Percentiles rank a stretch among this genome's conserved stretches.
Evolutionary conservation across 2,888 invertebrate species (phyloP).

Genomic region (Lysandra coridon): DNA sequence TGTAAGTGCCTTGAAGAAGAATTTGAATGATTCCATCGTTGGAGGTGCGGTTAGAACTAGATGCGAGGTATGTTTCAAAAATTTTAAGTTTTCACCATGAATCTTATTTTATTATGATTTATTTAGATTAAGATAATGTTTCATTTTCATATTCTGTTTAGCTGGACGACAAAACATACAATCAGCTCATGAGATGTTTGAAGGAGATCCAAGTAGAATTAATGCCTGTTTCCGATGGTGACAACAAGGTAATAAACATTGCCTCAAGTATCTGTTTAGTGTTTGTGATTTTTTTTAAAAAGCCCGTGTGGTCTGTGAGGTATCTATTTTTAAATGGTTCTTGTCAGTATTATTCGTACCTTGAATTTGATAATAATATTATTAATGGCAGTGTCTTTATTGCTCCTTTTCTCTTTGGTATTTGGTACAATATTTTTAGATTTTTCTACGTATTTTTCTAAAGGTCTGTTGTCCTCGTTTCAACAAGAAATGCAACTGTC

Average conservation of each 20-base stretch:
- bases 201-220: slow-evolving; percentile 51
- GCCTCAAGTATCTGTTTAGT: background rate
- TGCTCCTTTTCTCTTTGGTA: no score
- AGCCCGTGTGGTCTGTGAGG: no score
- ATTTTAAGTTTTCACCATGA: background rate
- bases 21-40: slow-evolving; percentile 67
- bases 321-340: no score
- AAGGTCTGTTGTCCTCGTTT: background rate
- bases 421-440: no score
- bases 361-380: no score
- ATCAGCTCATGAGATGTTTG: slow-evolving; percentile 65
- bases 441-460: background rate
- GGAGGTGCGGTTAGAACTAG: slow-evolving; percentile 74
- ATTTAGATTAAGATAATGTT: no score
- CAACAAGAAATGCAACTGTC: background rate
- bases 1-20: slow-evolving; percentile 59
- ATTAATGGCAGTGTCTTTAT: no score
- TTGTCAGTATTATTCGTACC: no score
- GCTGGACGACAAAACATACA: slow-evolving; percentile 66
- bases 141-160: slow-evolving; percentile 38
- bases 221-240: slow-evolving; percentile 51
- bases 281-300: no score
- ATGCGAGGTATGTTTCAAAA: slow-evolving; percentile 59
- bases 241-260: slow-evolving; percentile 56
- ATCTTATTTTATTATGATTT: background rate